Evolutionary conservation across 1,140 invertebrate species (phyloP).

Genomic region (Maconellicoccus hirsutus): DNA sequence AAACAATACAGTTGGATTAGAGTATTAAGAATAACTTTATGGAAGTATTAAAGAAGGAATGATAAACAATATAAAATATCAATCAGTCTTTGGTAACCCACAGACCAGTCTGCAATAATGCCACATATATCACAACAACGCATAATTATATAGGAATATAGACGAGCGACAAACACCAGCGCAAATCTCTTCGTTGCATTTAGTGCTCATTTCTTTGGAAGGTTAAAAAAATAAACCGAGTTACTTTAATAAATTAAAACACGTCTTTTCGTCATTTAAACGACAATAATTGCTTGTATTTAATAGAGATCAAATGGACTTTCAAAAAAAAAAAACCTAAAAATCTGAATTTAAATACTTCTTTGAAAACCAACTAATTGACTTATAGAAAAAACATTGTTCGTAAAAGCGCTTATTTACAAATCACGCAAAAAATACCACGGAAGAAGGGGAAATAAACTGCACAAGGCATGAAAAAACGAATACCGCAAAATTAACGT

Average conservation of each 20-base stretch:
- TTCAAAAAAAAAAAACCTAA: too few species aligned
- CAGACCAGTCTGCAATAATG: background rate
- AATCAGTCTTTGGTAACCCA: constrained; percentile 7
- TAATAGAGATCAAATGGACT: too few species aligned
- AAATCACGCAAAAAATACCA: background rate
- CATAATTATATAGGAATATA: background rate
- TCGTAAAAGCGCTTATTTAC: background rate
- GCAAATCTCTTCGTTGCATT: background rate
- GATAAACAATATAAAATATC: constrained; percentile 4
- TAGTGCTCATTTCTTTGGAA: background rate
- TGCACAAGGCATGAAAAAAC: background rate
- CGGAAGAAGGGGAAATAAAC: too few species aligned
- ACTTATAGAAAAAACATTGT: background rate
- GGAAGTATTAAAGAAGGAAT: constrained; percentile 4
- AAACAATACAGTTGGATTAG: background rate
- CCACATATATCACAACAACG: background rate
- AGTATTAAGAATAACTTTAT: background rate
- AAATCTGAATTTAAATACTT: too few species aligned
- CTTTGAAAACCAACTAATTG: background rate
- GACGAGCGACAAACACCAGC: background rate
- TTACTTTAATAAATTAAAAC: background rate
- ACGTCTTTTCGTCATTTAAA: background rate
- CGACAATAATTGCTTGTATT: too few species aligned
- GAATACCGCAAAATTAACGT: constrained; percentile 3
- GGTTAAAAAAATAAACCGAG: background rate